Base-by-base conservation (phyloP, 35 echinoderm and acorn worm species). In the Ptychodera flava region DNA sequence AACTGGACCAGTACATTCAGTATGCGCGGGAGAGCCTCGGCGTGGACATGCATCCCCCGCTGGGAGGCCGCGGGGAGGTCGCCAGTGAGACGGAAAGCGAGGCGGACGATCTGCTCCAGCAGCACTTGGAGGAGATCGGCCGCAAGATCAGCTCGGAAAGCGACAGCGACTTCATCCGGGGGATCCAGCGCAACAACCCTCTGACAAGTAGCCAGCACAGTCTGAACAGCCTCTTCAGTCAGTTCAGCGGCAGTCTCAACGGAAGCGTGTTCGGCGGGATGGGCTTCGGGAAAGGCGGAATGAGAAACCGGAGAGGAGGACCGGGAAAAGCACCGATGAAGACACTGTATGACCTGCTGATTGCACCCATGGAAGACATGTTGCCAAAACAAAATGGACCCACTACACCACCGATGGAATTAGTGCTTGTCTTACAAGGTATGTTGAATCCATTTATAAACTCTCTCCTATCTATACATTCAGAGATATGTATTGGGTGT, bases 371-470 rank as follows among this genome's bases (percentile, higher is more conserved):
- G 82, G 93, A 99, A 76, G 93, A 99, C 77, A 84, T 82, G 16
- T 79, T 99, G 0, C 85, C 79, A 34, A 37, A 94, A 34, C 85
- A 88, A 28, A 88, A 99, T 53, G 83, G 84, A 28, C 83, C 82
- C n/a, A 88, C 91, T 28, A 92, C 89, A 0, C 87, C 90, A 77
- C 80, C 88, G 35, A 82, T 86, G 38, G 93, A 99, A 82, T 32
- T 99, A 34, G 93, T 99, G 0, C 82, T 99, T 32, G 96, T 99
- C 75, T 79, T 99, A 81, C 92, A 99, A 94, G 96, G 96, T 99
- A 82, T 80, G 80, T 33, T n/a, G n/a, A n/a, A n/a, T n/a, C n/a
- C n/a, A n/a, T n/a, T n/a, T n/a, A n/a, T n/a, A n/a, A n/a, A n/a
- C n/a, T n/a, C n/a, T n/a, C n/a, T n/a, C n/a, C n/a, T n/a, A n/a